Base-by-base conservation (phyloP, 2,797 vertebrate genomes). In the Hippocampus kuda region DNA sequence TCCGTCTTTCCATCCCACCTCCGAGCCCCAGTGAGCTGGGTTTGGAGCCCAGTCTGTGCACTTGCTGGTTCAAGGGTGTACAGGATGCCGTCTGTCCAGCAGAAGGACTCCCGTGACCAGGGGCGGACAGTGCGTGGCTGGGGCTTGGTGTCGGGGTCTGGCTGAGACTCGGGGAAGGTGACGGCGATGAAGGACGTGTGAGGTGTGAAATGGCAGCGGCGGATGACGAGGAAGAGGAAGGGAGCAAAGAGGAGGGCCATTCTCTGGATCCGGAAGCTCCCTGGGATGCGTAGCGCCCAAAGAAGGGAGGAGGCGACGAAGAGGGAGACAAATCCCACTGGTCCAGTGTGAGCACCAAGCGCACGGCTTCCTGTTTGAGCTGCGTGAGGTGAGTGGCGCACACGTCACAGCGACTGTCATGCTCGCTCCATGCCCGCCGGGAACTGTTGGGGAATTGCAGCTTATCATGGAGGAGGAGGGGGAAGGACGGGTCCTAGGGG, bases 361-460 rank as follows among this genome's bases (percentile, higher is more conserved):
- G 95, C 70, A 98, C 92, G 1, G 97, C 97, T 87, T 99, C 96
- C 87, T 99, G 96, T 85, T 98, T 98, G 73, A 99, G 77, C 83
- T 97, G 95, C 79, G 94, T 97, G 80, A 98, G 89, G 86, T 97
- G 94, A 0, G 97, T 98, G 74, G 94, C 88, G 48, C 97, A 99
- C 53, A 98, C 91, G 0, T 98, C 95, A 68, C 97, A 99, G 76
- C 95, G 93, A 75, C 94, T 94, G 86, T 99, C 96, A 8, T 90
- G 92, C 79, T 98, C 97, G 0, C 95, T 98, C 97, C 97, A 99
- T 0, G 95, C 95, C 70, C 95, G 93, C 27, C 94, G 89, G 56
- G 92, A 94, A 71, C 94, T 94, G 79, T 95, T 95, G 70, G 97
- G 93, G 73, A 98, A 94, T 84, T 98, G 95, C 42, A 99, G 93